Evolutionary conservation across 2,797 vertebrate genomes (phyloP), one percentile per base, ranked within the genome.

Genomic region (Mus caroli): DNA sequence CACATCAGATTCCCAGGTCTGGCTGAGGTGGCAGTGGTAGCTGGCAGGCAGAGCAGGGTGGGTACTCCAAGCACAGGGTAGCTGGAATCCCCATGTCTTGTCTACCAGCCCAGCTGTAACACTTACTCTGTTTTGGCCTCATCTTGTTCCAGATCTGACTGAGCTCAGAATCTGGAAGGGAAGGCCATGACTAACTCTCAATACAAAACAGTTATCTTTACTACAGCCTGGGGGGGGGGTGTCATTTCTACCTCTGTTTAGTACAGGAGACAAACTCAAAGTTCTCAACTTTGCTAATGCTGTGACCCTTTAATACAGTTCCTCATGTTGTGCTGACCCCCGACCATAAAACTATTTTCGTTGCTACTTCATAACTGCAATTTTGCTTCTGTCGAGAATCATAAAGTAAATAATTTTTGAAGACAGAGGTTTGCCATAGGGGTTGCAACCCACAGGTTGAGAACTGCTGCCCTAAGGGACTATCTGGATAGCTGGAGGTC

Each of bases 151-250:
- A 91, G 56, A 54, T 92, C 82, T 93, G 86, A 24, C 76, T 64
- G 80, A n/a, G 60, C 76, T 31, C 88, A 85, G 89, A 82, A 67
- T 89, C 54, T 78, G 22, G 71, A 87, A 94, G 22, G 69, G 75
- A 90, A 34, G 37, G 31, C 6, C 8, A 50, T 15, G 31, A 90
- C 14, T 69, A 37, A 79, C 60, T 77, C 28, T 4, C 1, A 86
- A 4, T n/a, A 62, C 52, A 60, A 62, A n/a, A 37, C 58, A 8
- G 9, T 75, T 20, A 54, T 60, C 31, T 58, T 79, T 79, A 77
- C 82, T n/a, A 50, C 14, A 67, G 64, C 24, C 58, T 62, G 43
- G 17, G 17, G 37, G 50, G 52, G 8, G 11, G 37, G 15, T n/a
- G 0, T 24, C 71, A 37, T n/a, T n/a, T n/a, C 56, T 7, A 22